Base-by-base conservation (phyloP, 2,888 invertebrate species). In the Nebria salina region DNA sequence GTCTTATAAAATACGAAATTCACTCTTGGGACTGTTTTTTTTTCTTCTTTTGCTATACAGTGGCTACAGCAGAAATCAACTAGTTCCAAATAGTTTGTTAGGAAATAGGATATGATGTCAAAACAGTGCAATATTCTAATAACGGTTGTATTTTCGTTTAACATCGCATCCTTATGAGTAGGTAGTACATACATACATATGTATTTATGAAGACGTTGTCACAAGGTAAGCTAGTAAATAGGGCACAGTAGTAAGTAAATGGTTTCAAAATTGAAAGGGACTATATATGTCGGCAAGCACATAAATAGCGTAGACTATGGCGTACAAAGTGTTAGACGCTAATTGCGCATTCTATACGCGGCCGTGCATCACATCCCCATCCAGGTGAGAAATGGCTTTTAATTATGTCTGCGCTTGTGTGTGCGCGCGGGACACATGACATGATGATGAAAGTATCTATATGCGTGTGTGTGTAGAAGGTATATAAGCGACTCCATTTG, bases 291-390 rank as follows among this genome's bases (percentile, higher is more conserved):
- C 8, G 54, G 54, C 54, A 54, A 13, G 70, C 7, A 70, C 70
- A 70, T 70, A 70, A 70, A 70, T 70, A 70, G 70, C 13, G 8
- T 54, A 54, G 54, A 54, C 70, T 75, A 64, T 54, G 64, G 34
- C 25, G 76, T 11, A 54, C 75, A 65, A 43, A 42, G 70, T 26
- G 77, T 77, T 43, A 72, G 72, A 77, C 77, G 72, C 79, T 82
- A 82, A 82, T 82, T 82, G 82, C 82, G 77, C 77, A 82, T 82
- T 82, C 82, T 82, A 82, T 77, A 74, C 82, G 74, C 76, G 75
- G 73, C 65, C 68, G 75, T 77, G 77, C 76, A 77, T 77, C 78
- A 78, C 73, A 73, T 73, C 26, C 15, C 73, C 82, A 54, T 54
- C 13, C 54, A 82, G 82, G 82, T 82, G 82, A 82, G 77, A 77